phyloP scores from a whole-genome alignment of 2,888 invertebrate genomes.

The Julus scandinavius region DNA sequence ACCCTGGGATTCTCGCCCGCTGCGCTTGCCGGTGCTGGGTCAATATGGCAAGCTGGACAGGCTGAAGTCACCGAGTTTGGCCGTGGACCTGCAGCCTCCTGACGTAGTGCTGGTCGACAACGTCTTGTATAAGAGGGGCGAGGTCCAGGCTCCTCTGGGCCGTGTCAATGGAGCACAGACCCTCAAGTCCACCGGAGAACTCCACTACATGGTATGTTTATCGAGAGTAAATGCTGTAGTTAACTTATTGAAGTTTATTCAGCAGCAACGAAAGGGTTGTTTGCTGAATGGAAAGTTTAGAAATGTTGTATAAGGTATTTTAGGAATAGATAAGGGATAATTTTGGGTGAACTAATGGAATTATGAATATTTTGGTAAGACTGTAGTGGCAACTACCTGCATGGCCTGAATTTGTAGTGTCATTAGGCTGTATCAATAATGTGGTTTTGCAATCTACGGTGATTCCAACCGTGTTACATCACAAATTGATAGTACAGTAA shows the following conservation, averaged over 20 bases:
- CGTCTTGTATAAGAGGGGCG: background rate
- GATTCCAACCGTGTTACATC: too few species aligned
- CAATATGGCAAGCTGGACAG: background rate
- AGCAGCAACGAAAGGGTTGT: background rate
- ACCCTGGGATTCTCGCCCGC: background rate
- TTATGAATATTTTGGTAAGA: too few species aligned
- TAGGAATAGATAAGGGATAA: too few species aligned
- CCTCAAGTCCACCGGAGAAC: background rate
- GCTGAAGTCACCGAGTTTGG: constrained; percentile 24
- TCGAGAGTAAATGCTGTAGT: background rate
- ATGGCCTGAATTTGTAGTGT: too few species aligned
- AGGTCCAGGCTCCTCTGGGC: background rate
- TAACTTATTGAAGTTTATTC: background rate
- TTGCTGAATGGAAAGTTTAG: too few species aligned
- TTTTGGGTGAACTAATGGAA: too few species aligned
- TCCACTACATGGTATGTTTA: constrained; percentile 47
- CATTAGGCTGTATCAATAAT: too few species aligned
- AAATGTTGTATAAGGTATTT: too few species aligned
- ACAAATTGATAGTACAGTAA: too few species aligned
- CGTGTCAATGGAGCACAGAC: background rate
- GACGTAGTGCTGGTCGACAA: constrained; percentile 17
- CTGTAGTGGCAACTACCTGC: too few species aligned
- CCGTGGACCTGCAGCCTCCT: background rate
- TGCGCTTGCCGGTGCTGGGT: background rate
- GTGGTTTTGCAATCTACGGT: too few species aligned